Percentiles rank a stretch among this genome's conserved stretches.
Evolutionary conservation across 2,888 invertebrate genomes (phyloP).

Genomic region (Ecliptopera silaceata): DNA sequence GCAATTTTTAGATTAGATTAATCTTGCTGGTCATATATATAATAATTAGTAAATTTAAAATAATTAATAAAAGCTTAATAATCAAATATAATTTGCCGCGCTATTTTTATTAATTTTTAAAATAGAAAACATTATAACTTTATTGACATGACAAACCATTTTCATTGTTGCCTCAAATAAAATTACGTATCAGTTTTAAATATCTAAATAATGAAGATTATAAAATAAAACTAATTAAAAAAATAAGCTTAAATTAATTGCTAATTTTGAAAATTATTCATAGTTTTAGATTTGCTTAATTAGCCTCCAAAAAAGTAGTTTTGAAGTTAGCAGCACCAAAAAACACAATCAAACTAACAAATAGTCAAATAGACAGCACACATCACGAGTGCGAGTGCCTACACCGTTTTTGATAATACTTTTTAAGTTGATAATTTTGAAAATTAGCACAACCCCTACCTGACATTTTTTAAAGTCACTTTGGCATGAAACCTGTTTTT

Average conservation of each 20-base stretch:
- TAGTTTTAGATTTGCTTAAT: neutral
- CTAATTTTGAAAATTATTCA: neutral
- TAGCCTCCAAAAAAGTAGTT: conserved; percentile 4
- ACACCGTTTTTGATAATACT: conserved; percentile 15
- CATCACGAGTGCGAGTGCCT: conserved; percentile 18
- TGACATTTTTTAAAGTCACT: conserved; percentile 16
- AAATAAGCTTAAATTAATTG: neutral
- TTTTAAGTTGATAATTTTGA: conserved; percentile 2
- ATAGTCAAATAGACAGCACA: conserved; percentile 16
- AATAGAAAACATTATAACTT: neutral
- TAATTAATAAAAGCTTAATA: neutral
- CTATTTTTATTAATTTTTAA: neutral
- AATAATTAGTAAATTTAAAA: conserved; percentile 14
- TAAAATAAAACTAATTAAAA: neutral
- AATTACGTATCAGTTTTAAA: neutral
- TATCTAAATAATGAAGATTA: too few relatives aligned
- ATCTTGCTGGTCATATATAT: neutral
- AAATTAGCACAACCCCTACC: conserved; percentile 25
- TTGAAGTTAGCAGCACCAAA: conserved; percentile 12
- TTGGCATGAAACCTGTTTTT: conserved; percentile 10
- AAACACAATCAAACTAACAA: conserved; percentile 2
- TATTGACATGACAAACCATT: neutral
- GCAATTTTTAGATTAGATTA: conserved; percentile 23
- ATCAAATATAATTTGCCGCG: conserved; percentile 3
- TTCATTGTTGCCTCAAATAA: neutral